phyloP scores from a whole-genome alignment of 2,797 vertebrate genomes.

The Margarornis squamiger region DNA sequence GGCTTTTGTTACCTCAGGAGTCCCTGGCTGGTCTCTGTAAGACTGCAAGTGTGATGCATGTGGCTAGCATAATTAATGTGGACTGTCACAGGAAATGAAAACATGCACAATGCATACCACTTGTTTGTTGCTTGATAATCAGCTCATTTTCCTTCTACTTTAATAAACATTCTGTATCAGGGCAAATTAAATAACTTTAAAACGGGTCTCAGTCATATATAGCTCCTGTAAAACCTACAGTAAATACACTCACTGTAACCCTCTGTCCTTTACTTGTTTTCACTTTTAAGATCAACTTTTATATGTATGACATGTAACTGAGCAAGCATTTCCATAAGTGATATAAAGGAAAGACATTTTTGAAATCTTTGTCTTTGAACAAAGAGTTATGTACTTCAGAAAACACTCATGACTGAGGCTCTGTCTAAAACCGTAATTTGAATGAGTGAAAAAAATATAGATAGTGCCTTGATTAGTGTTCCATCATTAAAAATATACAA shows the following conservation, averaged over 20 bases:
- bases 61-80: background rate
- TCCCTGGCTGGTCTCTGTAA: background rate
- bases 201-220: background rate
- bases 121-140: background rate
- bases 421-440: slow-evolving; percentile 1
- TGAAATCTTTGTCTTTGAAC: background rate
- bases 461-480: background rate
- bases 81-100: background rate
- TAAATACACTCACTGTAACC: background rate
- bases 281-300: background rate
- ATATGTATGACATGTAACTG: background rate
- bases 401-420: background rate
- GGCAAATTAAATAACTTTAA: background rate
- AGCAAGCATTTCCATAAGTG: background rate
- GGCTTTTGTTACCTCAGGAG: background rate
- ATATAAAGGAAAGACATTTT: background rate
- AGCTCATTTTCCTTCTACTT: background rate
- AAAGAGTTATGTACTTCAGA: background rate
- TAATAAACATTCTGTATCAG: background rate
- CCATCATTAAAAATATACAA: background rate
- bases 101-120: background rate
- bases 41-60: background rate
- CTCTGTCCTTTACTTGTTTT: background rate
- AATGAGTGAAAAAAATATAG: background rate
- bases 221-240: background rate